phyloP scores from a whole-genome alignment of 2,113 vertebrate species.

The Phocoena sinus region DNA sequence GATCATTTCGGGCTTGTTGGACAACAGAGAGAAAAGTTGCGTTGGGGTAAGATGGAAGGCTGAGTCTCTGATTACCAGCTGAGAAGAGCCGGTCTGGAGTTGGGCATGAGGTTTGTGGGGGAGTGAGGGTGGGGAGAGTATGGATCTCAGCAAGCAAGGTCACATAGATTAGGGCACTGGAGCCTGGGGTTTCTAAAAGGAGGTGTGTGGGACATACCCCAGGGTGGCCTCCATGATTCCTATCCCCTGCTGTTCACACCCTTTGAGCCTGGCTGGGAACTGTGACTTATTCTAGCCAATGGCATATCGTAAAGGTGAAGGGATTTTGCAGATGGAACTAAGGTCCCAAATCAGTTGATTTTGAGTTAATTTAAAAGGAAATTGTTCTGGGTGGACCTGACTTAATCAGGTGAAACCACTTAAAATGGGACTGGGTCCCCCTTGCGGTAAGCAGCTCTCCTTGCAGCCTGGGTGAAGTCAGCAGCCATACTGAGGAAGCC shows the following conservation, averaged over 20 bases:
- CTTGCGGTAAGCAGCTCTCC: background rate
- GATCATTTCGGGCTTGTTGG: background rate
- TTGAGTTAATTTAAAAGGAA: background rate
- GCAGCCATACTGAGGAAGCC: fast-evolving
- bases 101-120: background rate
- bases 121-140: fast-evolving
- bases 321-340: background rate
- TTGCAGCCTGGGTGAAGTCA: background rate
- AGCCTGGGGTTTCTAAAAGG: background rate
- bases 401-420: background rate
- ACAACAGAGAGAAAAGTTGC: background rate
- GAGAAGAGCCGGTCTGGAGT: background rate
- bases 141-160: background rate
- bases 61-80: background rate
- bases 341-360: background rate
- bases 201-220: background rate
- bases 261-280: background rate
- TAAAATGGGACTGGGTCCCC: background rate
- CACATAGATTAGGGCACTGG: background rate
- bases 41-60: background rate
- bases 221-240: background rate
- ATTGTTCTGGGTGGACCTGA: background rate
- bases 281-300: background rate
- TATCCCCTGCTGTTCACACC: background rate
- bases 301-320: background rate